phyloP scores from a whole-genome alignment of 2,888 invertebrate genomes.

The Galerucella nymphaeae region DNA sequence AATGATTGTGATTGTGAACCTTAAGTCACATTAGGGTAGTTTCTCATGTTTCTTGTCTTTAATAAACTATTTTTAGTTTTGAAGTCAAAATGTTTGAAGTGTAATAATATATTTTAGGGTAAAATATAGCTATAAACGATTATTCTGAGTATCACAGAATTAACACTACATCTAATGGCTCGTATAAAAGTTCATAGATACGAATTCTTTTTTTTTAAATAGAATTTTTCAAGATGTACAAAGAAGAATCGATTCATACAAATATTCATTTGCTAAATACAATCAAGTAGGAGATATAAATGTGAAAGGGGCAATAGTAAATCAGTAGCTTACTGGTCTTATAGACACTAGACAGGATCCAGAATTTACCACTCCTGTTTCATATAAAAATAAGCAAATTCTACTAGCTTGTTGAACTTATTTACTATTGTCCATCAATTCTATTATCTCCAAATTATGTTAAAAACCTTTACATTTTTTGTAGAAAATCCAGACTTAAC shows the following conservation, averaged over 20 bases:
- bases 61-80: constrained; percentile 43
- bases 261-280: neutral
- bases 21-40: constrained; percentile 53
- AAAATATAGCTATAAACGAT: constrained; percentile 59
- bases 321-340: neutral
- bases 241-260: neutral
- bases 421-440: constrained; percentile 1
- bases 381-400: neutral
- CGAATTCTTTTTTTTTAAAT: constrained; percentile 47
- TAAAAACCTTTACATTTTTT: constrained; percentile 1
- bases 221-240: neutral
- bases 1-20: constrained; percentile 56
- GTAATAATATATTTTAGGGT: constrained; percentile 44
- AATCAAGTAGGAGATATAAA: neutral
- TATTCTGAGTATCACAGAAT: constrained; percentile 67
- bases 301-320: neutral
- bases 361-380: too few relatives aligned
- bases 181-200: constrained; percentile 64
- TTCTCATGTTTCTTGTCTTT: constrained; percentile 45
- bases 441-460: neutral
- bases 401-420: neutral
- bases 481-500: constrained; percentile 12
- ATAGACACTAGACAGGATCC: too few relatives aligned
- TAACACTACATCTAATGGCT: constrained; percentile 66
- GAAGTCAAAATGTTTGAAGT: constrained; percentile 29